Evolutionary conservation across 2,797 vertebrate genomes (phyloP), one percentile per base, ranked within the genome.

Genomic region (Hozukius guyotensis): DNA sequence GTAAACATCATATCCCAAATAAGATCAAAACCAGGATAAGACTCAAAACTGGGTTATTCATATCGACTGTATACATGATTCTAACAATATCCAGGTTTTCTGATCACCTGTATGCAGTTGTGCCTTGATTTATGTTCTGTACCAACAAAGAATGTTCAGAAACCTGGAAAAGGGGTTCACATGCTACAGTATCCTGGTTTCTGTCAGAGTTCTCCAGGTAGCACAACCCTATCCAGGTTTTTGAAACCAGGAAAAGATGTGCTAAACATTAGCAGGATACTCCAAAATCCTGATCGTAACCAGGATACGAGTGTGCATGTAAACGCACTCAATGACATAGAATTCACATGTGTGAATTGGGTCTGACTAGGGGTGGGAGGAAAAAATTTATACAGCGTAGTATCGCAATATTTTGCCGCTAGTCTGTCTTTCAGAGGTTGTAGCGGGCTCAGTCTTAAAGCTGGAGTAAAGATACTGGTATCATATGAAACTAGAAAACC

Each of bases 341-440:
- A 52, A 60, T 81, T 75, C 73, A 38, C 18, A 4, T 42, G 14
- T 75, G 57, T 52, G 14, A 62, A 78, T 62, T 71, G 46, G 63
- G 20, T 65, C 29, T 61, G 36, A 9, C 42, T 60, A 42, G 38
- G 38, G 34, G 4, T 42, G 14, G 38, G 6, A 16, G 38, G 14
- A 16, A 42, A 1, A 42, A 42, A 42, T 42, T 42, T 14, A 42
- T 42, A 42, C 38, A 42, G 38, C 38, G 18, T 42, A 42, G 14
- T 42, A 42, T 46, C 16, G 16, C 42, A 46, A 46, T 46, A 46
- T 46, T 46, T 46, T 18, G 42, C 8, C 8, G 6, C 6, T 42
- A 42, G 16, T 42, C 38, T 42, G 14, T 46, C 16, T 46, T 46
- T 46, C 42, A 46, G 16, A 20, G 16, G 16, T 46, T 46, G 42